phyloP scores from a whole-genome alignment of 2,113 vertebrate species.

The Centropristis striata region DNA sequence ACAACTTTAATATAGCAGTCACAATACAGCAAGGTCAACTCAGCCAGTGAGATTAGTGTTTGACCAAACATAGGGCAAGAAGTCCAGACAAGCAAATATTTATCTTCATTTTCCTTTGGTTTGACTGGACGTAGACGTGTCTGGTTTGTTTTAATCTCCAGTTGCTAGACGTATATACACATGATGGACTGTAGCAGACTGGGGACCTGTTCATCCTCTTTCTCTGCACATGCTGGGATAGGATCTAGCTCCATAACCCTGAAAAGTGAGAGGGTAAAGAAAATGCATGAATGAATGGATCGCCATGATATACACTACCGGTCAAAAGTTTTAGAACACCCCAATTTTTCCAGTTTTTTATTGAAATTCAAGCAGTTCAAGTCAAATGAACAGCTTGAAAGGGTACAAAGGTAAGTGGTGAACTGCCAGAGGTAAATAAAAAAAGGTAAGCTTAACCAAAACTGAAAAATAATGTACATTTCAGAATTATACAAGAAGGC shows the following conservation, averaged over 20 bases:
- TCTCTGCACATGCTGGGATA: neutral
- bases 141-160: constrained; percentile 28
- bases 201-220: constrained; percentile 11
- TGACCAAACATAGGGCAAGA: constrained; percentile 25
- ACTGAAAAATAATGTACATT: too few relatives aligned
- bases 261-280: neutral
- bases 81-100: constrained; percentile 29
- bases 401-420: too few relatives aligned
- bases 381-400: too few relatives aligned
- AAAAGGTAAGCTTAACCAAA: too few relatives aligned
- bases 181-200: constrained; percentile 16
- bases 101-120: constrained; percentile 23
- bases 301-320: neutral
- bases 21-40: constrained; percentile 48
- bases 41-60: constrained; percentile 5
- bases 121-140: constrained; percentile 21
- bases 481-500: too few relatives aligned
- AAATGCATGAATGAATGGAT: constrained; percentile 2
- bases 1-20: constrained; percentile 39
- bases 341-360: too few relatives aligned
- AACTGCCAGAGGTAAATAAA: too few relatives aligned
- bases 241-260: neutral
- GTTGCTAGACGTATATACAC: constrained; percentile 3
- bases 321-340: too few relatives aligned
- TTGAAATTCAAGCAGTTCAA: too few relatives aligned